These are phyloP conservation scores for Yponomeuta malinellus DNA, from an alignment of 2,888 invertebrate species.

Conservation along the genomic window DNA sequence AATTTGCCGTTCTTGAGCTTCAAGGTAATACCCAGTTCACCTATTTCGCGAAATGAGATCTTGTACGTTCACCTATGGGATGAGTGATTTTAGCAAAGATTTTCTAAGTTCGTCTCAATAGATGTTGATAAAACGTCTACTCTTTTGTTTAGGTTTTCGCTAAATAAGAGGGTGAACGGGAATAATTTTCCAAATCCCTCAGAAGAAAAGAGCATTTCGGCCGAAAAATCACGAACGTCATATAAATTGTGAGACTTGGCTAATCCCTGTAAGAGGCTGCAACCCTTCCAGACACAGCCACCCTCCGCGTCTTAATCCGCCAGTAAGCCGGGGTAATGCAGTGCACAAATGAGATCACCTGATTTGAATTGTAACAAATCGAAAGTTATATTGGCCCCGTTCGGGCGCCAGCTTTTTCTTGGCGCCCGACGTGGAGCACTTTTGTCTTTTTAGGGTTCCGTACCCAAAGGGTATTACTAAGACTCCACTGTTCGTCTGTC, in stretches of 20 bases:
- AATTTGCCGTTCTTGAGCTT: too few relatives aligned
- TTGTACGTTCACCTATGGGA: too few relatives aligned
- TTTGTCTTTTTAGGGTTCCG: neutral
- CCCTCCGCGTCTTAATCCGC: slow-evolving; percentile 1
- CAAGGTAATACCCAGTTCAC: too few relatives aligned
- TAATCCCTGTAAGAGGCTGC: neutral
- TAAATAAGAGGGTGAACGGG: too few relatives aligned
- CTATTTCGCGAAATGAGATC: too few relatives aligned
- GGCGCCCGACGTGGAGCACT: neutral
- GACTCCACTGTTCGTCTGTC: too few relatives aligned
- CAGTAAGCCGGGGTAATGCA: slow-evolving; percentile 2
- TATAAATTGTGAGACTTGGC: neutral
- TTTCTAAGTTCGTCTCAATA: too few relatives aligned
- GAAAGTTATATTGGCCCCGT: neutral
- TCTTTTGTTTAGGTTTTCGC: too few relatives aligned
- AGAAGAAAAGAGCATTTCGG: neutral
- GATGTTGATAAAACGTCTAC: too few relatives aligned
- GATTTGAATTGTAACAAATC: neutral
- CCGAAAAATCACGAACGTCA: neutral
- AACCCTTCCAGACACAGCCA: neutral
- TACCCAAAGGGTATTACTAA: too few relatives aligned
- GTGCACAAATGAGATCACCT: too few relatives aligned
- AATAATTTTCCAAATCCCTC: neutral
- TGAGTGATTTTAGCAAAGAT: too few relatives aligned
- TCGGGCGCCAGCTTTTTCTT: neutral